Evolutionary conservation across 2,113 vertebrate genomes (phyloP).

Genomic region (Elaphurus davidianus): DNA sequence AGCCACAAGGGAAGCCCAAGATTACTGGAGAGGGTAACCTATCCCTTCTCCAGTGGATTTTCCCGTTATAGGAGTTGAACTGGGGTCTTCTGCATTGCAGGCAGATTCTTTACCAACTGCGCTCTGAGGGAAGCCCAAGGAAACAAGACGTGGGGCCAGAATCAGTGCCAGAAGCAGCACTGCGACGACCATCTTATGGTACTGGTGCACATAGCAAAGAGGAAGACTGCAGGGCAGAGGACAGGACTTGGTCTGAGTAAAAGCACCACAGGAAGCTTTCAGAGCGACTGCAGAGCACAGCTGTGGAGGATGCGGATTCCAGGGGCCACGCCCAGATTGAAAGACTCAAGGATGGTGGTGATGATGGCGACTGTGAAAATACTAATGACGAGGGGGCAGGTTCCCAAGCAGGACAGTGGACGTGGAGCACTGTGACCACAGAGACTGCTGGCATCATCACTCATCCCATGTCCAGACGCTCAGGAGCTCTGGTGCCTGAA

Average conservation of each 20-base stretch:
- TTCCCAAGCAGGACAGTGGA: not conserved
- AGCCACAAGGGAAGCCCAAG: not conserved
- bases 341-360: not conserved
- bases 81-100: not conserved
- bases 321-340: not conserved
- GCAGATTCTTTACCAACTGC: not conserved
- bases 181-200: rapidly evolving
- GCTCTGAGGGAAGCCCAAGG: not conserved
- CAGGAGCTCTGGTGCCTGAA: not conserved
- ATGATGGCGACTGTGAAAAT: not conserved
- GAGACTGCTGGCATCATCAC: not conserved
- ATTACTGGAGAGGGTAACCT: not conserved
- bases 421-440: not conserved
- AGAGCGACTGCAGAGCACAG: not conserved
- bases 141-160: not conserved
- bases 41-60: not conserved
- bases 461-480: not conserved
- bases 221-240: not conserved
- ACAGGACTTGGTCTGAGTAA: not conserved
- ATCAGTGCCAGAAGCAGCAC: not conserved
- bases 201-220: not conserved
- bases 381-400: rapidly evolving
- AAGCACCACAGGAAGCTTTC: not conserved
- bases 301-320: not conserved
- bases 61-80: rapidly evolving